Percentiles rank a stretch among this genome's conserved stretches.
Conservation (phyloP, 2,113 vertebrate species). For the Cynopterus brachyotis region DNA sequence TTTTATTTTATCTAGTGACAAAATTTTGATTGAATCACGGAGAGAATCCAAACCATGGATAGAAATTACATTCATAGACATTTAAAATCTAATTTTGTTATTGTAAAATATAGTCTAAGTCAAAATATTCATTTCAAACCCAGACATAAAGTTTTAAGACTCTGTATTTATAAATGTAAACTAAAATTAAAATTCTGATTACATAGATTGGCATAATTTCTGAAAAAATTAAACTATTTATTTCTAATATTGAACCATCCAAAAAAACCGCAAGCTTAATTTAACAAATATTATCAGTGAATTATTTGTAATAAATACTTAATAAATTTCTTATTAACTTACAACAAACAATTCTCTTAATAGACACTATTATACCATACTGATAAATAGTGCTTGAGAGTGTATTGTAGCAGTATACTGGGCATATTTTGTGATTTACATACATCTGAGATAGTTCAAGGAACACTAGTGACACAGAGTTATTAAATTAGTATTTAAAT, state of each 20-base stretch:
- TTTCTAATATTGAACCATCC: not conserved
- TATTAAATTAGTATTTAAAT: slow-evolving; percentile 59
- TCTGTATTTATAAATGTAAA: slow-evolving; percentile 36
- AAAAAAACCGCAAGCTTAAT: not conserved
- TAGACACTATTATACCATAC: not conserved
- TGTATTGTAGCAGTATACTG: not conserved
- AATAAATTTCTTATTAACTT: slow-evolving; percentile 24
- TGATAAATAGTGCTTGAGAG: slow-evolving; percentile 26
- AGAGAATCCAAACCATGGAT: slow-evolving; percentile 47
- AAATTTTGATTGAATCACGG: slow-evolving; percentile 52
- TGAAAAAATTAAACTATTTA: slow-evolving; percentile 31
- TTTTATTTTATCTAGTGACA: slow-evolving; percentile 45
- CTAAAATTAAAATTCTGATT: slow-evolving; percentile 46
- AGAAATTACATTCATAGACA: slow-evolving; percentile 54
- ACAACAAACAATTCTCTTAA: slow-evolving; percentile 9
- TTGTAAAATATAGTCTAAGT: slow-evolving; percentile 46
- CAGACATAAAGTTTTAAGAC: slow-evolving; percentile 40
- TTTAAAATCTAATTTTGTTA: slow-evolving; percentile 26
- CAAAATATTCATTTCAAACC: slow-evolving; percentile 29
- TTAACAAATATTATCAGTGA: slow-evolving; percentile 50
- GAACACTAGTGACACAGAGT: not conserved
- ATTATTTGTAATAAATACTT: slow-evolving; percentile 2
- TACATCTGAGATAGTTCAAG: slow-evolving; percentile 50
- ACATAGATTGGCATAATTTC: not conserved
- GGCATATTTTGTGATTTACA: slow-evolving; percentile 39